Evolutionary conservation across 2,888 invertebrate genomes (phyloP).

Genomic region (Villa cingulata): DNA sequence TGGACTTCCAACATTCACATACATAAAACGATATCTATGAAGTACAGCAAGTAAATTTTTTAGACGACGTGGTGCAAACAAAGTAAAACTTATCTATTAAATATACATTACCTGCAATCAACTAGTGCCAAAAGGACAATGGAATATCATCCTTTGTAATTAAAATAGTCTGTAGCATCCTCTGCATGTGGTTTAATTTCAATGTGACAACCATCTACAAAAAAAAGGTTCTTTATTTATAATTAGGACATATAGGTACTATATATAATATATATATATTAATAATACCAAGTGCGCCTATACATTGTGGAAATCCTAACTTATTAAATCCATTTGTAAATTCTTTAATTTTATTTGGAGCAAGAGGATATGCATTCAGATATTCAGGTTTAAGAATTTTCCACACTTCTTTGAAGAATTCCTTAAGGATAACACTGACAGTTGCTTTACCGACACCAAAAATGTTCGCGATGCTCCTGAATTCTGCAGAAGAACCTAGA

Average conservation of each 20-base stretch:
- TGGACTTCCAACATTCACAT: neutral
- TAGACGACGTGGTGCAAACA: too few species aligned
- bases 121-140: neutral
- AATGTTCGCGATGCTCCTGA: neutral
- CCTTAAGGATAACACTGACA: neutral
- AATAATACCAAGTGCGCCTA: slow-evolving; percentile 2
- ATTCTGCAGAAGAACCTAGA: neutral
- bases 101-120: neutral
- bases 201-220: neutral
- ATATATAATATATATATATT: too few species aligned
- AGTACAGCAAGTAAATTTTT: too few species aligned
- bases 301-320: slow-evolving; percentile 5
- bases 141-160: too few species aligned
- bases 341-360: neutral
- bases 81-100: too few species aligned
- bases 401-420: neutral
- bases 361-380: slow-evolving; percentile 1
- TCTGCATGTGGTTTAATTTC: neutral
- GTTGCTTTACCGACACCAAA: too few species aligned
- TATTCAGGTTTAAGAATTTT: neutral
- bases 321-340: neutral
- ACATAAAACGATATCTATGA: neutral
- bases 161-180: neutral
- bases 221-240: too few species aligned
- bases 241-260: too few species aligned